Evolutionary conservation across 2,888 invertebrate species (phyloP), one percentile per base, ranked within the genome.

Genomic region (Trissonchulus latispiculum): DNA sequence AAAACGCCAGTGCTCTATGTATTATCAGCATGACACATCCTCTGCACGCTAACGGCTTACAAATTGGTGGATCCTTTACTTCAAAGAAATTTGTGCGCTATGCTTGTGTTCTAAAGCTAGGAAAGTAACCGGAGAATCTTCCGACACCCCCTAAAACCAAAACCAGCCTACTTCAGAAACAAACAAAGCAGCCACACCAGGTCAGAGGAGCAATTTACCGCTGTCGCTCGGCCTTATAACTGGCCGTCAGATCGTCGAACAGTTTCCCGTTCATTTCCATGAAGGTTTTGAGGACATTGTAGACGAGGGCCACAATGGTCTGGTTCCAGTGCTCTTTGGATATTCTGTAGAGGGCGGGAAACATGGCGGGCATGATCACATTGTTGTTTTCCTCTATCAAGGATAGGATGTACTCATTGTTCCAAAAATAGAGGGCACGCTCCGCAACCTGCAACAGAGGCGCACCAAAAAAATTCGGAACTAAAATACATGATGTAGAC

Each of bases 251-350:
- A 87, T 99, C 97, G 85, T 99, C 99, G 84, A 99, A 99, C 79
- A 99, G 89, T 86, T 95, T 96, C 84, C 95, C 95, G 88, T 99
- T 99, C 97, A 99, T 99, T 87, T 99, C 99, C 99, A 99, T 99
- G 87, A 99, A 99, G 74, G 97, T 91, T 87, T 99, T 99, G 83
- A 99, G 90, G 83, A 99, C 99, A 86, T 99, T 99, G 88, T 99
- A 99, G 81, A 99, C 96, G 82, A 99, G 90, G 76, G 96, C 96
- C 80, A 99, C 93, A 82, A 99, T 99, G 78, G 97, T 99, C 87
- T 96, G 97, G 87, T 99, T 99, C 99, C 99, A 99, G 87, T 99
- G 99, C 86, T 97, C 95, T 88, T 97, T 97, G 85, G 94, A 95
- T 86, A 95, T 95, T 84, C 94, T 92, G 87, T 99, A 99, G 83